Base-by-base conservation (phyloP, 2,888 invertebrate species). In the Unio delphinus region DNA sequence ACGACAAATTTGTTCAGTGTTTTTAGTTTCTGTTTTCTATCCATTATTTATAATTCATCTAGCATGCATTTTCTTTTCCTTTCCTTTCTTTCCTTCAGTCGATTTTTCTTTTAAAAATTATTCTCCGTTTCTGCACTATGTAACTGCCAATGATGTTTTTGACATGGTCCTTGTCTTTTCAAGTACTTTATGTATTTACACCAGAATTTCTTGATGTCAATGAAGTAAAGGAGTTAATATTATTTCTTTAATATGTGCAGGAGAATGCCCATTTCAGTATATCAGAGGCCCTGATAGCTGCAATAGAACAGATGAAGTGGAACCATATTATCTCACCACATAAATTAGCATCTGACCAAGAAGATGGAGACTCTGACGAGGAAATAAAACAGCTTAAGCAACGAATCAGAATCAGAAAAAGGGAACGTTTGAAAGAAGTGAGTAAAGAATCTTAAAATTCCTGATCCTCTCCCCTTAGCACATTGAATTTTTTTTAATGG, bases 251-350 rank as follows among this genome's bases (percentile, higher is more conserved):
- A 58, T 72, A 28, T 64, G 80, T 80, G 5, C 91, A 95, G 85
- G 95, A 96, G 90, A 95, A 95, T 90, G 95, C 95, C 0, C 95
- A 96, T 90, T 95, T 96, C 88, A 94, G 93, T 84, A 93, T 95
- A 74, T 95, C 94, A 3, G 95, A 96, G 90, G 95, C 95, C 0
- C 93, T 95, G 86, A 95, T 95, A 75, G 93, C 95, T 15, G 95
- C 95, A 20, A 94, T 95, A 77, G 95, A 95, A 77, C 88, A 89
- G 69, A 90, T 91, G 87, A 90, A 90, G 73, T 90, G 89, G 87
- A 88, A 89, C 69, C 87, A 86, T 72, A 75, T 86, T 61, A 81
- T 86, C 4, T 66, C 87, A 8, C 34, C 70, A 72, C 56, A 69
- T 55, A 11, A 66, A 69, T 26, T 67, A 69, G 30, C 69, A 71